These are phyloP conservation scores for Lepidurus packardi DNA, from an alignment of 1,140 invertebrate species.

Conservation along the genomic window DNA sequence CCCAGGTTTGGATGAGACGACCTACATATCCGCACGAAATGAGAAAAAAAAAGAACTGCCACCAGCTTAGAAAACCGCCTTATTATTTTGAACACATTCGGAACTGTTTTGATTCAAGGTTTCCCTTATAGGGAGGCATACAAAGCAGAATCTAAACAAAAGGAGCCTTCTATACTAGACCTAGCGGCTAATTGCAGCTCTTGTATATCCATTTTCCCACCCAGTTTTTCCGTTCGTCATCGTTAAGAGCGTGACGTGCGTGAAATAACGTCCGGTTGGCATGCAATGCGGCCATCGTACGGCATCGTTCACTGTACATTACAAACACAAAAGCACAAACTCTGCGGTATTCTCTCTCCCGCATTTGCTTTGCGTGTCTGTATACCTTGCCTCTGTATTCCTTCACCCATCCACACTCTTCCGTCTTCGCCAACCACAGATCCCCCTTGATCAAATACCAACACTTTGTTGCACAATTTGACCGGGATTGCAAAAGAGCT, in stretches of 20 bases:
- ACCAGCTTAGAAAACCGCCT: too few relatives aligned
- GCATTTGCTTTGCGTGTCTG: neutral
- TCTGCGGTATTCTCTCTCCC: neutral
- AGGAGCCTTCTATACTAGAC: neutral
- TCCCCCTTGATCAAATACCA: too few relatives aligned
- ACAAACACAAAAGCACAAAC: neutral
- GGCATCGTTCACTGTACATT: neutral
- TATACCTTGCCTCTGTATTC: neutral
- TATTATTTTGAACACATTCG: too few relatives aligned
- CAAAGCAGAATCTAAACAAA: neutral
- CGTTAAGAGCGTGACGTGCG: slow-evolving; percentile 1
- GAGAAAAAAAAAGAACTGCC: too few relatives aligned
- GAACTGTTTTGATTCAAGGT: neutral
- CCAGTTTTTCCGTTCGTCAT: slow-evolving; percentile 19
- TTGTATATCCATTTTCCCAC: neutral
- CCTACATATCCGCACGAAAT: too few relatives aligned
- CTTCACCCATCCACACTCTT: too few relatives aligned
- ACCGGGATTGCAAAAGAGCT: too few relatives aligned
- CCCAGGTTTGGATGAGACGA: too few relatives aligned
- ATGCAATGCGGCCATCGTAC: slow-evolving; percentile 9
- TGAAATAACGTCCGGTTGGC: slow-evolving; percentile 8
- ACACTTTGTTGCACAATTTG: too few relatives aligned
- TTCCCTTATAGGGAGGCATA: neutral
- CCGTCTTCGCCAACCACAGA: too few relatives aligned
- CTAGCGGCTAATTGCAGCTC: slow-evolving; percentile 4